Evolutionary conservation across 2,113 vertebrate genomes (phyloP), one percentile per base, ranked within the genome.

Genomic region (Bostrychus sinensis): DNA sequence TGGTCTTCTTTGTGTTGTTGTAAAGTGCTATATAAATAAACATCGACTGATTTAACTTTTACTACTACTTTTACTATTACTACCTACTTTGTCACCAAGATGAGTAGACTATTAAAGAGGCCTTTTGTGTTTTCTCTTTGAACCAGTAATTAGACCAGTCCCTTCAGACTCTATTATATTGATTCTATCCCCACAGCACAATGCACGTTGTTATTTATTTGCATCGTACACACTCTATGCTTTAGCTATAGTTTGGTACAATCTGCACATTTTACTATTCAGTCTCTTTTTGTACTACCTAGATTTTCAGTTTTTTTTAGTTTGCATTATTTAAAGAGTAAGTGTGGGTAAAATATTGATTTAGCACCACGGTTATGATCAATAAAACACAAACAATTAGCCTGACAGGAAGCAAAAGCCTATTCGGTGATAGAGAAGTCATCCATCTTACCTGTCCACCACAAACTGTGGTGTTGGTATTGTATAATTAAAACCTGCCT

Each of bases 381-480:
- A 55, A 55, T 55, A 55, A 36, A 55, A 55, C 28, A 55, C 32
- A 54, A 32, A 32, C 25, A 32, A 32, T 54, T 30, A 54, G 28
- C 28, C 25, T 54, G 50, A 54, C 50, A 55, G 53, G 53, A 55
- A 36, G n/a, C 48, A 17, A 36, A 54, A 32, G 28, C 53, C 53
- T 55, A 34, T 36, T 55, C 19, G 10, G n/a, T 36, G 53, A 32
- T 34, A 36, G 53, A 55, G 16, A 36, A 30, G 25, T 51, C 25
- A 51, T 51, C 48, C 53, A 55, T 36, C 28, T 34, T 55, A 55
- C 53, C 53, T 36, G 28, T 34, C 53, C 30, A 36, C 17, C 5
- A 55, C 53, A 32, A 34, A 30, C 17, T 55, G 9, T 20, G 28
- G n/a, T 55, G 32, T 36, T 55, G 48, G 53, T 17, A 51, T 51